These are phyloP conservation scores for Blastobasis adustella DNA, from an alignment of 2,888 invertebrate species.

Conservation along the genomic window DNA sequence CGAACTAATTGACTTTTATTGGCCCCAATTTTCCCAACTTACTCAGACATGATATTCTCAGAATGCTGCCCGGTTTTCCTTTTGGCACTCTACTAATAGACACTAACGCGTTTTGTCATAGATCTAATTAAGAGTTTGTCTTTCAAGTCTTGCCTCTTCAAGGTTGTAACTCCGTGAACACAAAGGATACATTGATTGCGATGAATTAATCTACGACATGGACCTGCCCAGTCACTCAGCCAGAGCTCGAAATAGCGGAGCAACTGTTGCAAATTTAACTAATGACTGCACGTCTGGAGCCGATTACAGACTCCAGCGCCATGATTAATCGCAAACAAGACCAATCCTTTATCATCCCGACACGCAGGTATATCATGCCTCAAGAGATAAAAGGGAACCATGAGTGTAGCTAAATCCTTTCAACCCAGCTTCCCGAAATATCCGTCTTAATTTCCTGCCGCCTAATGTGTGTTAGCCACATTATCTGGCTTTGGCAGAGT, in stretches of 20 bases:
- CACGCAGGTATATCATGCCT: conserved; percentile 29
- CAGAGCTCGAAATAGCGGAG: conserved; percentile 38
- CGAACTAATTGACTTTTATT: too few species aligned
- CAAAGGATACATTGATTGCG: background rate
- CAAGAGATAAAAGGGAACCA: conserved; percentile 12
- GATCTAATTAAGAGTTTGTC: too few species aligned
- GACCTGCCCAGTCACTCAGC: conserved; percentile 32
- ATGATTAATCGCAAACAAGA: conserved; percentile 48
- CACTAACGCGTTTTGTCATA: too few species aligned
- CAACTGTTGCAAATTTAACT: conserved; percentile 59
- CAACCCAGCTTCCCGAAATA: conserved; percentile 2
- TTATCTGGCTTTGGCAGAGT: too few species aligned
- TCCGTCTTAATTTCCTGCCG: background rate
- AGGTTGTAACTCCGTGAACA: background rate
- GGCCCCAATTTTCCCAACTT: too few species aligned
- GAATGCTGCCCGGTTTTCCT: too few species aligned
- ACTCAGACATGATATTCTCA: too few species aligned
- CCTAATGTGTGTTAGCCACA: too few species aligned
- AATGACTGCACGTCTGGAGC: conserved; percentile 45
- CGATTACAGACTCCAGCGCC: conserved; percentile 40
- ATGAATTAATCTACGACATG: conserved; percentile 27
- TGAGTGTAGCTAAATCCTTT: conserved; percentile 6
- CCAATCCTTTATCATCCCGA: conserved; percentile 37
- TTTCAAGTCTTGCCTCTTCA: too few species aligned
- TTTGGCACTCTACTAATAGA: too few species aligned